Percentiles rank a stretch among this genome's conserved stretches.
phyloP scores from a whole-genome alignment of 2,113 vertebrate genomes.

The Eudyptes chrysolophus region DNA sequence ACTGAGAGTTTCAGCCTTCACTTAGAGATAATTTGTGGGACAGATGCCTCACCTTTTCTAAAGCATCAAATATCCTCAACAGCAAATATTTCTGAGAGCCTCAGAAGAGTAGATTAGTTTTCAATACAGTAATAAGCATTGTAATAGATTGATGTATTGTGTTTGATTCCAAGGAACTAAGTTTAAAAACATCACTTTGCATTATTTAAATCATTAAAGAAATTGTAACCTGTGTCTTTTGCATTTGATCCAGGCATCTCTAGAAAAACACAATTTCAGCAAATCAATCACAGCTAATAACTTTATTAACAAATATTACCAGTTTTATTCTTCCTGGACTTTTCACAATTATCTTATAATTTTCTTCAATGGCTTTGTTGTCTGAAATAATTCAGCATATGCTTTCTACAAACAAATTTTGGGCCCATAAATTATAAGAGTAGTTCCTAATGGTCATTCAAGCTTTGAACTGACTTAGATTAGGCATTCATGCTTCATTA shows the following conservation, averaged over 20 bases:
- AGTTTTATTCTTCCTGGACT: not conserved
- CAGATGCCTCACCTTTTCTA: not conserved
- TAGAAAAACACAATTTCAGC: not conserved
- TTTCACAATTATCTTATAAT: not conserved
- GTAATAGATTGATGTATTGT: not conserved
- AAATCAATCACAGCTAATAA: not conserved
- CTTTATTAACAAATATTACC: not conserved
- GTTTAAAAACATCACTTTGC: not conserved
- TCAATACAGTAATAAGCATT: not conserved
- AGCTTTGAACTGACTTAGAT: not conserved
- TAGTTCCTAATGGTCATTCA: not conserved
- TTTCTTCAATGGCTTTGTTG: not conserved
- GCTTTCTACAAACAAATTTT: not conserved
- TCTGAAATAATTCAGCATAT: not conserved
- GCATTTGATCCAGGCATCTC: not conserved
- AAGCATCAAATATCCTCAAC: constrained; percentile 1
- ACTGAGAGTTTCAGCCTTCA: not conserved
- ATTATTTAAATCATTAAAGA: not conserved
- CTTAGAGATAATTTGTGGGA: constrained; percentile 2
- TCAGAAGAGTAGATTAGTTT: not conserved
- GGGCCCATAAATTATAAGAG: not conserved
- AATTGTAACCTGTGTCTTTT: not conserved
- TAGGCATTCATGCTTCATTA: not conserved
- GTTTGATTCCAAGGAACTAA: not conserved
- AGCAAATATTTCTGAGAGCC: not conserved